These are phyloP conservation scores for Eriosoma lanigerum DNA, from an alignment of 1,140 invertebrate genomes.

Conservation along the genomic window DNA sequence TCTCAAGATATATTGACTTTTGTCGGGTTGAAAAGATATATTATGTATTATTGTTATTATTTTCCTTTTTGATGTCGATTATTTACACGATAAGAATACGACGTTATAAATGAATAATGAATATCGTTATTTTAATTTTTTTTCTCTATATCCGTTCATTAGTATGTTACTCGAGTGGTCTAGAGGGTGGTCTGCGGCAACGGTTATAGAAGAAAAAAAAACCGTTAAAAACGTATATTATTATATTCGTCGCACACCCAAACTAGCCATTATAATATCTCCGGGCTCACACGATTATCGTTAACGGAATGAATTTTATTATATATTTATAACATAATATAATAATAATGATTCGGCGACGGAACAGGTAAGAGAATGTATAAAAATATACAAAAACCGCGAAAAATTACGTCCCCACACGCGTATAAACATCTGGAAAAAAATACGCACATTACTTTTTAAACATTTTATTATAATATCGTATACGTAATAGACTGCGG, in stretches of 20 bases:
- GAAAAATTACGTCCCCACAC: neutral
- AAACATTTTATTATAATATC: too few species aligned
- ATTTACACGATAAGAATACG: too few species aligned
- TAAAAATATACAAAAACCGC: neutral
- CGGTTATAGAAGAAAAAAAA: constrained; percentile 11
- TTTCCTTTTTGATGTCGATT: too few species aligned
- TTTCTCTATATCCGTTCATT: too few species aligned
- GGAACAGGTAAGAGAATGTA: neutral
- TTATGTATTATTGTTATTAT: too few species aligned
- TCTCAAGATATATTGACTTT: too few species aligned
- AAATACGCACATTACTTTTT: neutral
- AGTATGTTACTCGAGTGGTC: too few species aligned
- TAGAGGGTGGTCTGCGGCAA: neutral
- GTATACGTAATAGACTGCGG: too few species aligned
- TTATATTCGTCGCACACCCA: neutral
- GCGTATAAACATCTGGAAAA: neutral
- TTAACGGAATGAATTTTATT: neutral
- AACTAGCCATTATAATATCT: too few species aligned
- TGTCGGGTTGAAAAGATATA: too few species aligned
- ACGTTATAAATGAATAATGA: too few species aligned
- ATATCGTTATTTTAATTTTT: too few species aligned
- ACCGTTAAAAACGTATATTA: constrained; percentile 10
- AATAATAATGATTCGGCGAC: neutral
- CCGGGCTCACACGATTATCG: neutral
- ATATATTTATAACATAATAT: neutral